phyloP scores from a whole-genome alignment of 2,797 vertebrate genomes.

The Macropodus opercularis region DNA sequence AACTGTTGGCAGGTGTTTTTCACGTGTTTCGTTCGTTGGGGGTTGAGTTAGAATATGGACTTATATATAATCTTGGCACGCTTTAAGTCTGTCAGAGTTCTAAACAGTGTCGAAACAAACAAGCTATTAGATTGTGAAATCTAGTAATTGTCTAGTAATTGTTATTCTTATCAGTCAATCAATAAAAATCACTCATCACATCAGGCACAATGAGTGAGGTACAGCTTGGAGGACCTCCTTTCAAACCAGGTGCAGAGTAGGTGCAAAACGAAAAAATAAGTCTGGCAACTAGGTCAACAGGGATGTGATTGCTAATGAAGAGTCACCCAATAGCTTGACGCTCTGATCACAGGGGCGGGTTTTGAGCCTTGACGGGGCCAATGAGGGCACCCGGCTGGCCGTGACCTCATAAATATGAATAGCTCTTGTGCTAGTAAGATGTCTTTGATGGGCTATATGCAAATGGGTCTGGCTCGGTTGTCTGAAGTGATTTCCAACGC shows the following conservation, averaged over 20 bases:
- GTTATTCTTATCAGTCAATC: too few species aligned
- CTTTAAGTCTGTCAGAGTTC: too few species aligned
- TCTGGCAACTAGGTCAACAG: constrained; percentile 45
- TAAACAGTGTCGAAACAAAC: too few species aligned
- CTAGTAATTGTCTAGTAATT: too few species aligned
- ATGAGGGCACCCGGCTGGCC: constrained; percentile 54
- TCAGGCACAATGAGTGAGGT: constrained; percentile 8
- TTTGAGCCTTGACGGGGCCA: constrained; percentile 58
- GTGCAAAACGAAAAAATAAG: constrained; percentile 26
- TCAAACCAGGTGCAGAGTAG: constrained; percentile 28
- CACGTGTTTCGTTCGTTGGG: too few species aligned
- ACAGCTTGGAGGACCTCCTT: constrained; percentile 24
- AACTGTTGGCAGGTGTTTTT: too few species aligned
- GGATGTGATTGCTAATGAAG: constrained; percentile 52
- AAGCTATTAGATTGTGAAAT: too few species aligned
- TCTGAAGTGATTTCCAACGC: constrained; percentile 59
- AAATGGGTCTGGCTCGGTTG: constrained; percentile 55
- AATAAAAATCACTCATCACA: too few species aligned
- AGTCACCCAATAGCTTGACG: constrained; percentile 57
- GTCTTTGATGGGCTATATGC: constrained; percentile 66
- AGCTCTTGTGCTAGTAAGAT: constrained; percentile 30
- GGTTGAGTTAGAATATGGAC: too few species aligned
- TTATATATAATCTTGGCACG: too few species aligned
- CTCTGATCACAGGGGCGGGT: constrained; percentile 61
- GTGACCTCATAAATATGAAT: constrained; percentile 68